Evolutionary conservation across 2,888 invertebrate species (phyloP), one percentile per base, ranked within the genome.

Genomic region (Malthinus seriepunctatus): DNA sequence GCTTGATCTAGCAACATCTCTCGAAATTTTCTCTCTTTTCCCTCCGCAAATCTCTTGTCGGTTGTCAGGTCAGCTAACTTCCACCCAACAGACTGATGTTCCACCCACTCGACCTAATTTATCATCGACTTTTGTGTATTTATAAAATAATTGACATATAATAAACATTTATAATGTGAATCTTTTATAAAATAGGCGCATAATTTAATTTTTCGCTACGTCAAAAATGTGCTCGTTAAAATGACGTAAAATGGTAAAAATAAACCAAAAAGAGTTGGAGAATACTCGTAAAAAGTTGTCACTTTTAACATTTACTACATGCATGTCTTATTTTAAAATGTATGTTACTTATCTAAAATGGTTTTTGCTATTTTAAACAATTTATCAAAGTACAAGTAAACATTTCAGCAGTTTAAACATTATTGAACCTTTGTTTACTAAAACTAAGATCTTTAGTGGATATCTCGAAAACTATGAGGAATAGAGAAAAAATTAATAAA

Each of bases 41-140:
- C 65, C 66, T 67, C 68, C 63, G 64, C 63, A 60, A 67, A 66
- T 61, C 66, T 64, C 68, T 66, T 68, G 67, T 68, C 69, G 67
- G 66, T 67, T 69, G 69, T 69, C 69, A 65, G 56, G 61, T 56
- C 61, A 53, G 60, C 66, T 62, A 63, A 62, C 64, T 63, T 60
- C 61, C 63, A 57, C 64, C 59, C 60, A 48, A 51, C 62, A 63
- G 57, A 65, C 60, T 65, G 65, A 65, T 67, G 66, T 65, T 67
- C 60, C 60, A 52, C 60, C 60, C 60, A 61, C 60, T 56, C 60
- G 60, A 61, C 60, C 60, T 61, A 61, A 61, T 61, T 61, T 61
- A 61, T 61, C 60, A 61, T 56, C 56, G 52, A 61, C 56, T 61
- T 46, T 51, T 51, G 55, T 59, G 51, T 60, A 48, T 48, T 55